Evolutionary conservation across 2,797 vertebrate genomes (phyloP), one percentile per base, ranked within the genome.

Genomic region (Enoplosus armatus): DNA sequence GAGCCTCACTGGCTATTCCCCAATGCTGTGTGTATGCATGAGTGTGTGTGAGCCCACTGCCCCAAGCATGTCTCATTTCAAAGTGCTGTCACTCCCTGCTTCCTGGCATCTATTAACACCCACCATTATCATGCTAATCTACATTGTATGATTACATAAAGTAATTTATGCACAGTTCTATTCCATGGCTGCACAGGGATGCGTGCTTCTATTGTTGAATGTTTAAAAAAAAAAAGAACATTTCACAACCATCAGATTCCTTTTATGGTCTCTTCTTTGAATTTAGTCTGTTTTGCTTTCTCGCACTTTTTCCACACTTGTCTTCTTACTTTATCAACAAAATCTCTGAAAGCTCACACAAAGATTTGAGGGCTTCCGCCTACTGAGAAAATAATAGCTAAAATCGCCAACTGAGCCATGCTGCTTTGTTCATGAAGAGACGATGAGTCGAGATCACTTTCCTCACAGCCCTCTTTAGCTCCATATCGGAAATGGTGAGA

Each of bases 51-150:
- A 96, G 94, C 95, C 94, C 90, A 92, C 95, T 95, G 97, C 98
- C 98, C 95, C 95, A 91, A 98, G 97, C 97, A 96, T 95, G 96
- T 97, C 97, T 99, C 96, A 97, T 98, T 98, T 98, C 96, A 96
- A 96, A 97, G 96, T 96, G 96, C 96, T 97, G 96, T 97, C 97
- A 97, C 97, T 97, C 97, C 96, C 95, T 96, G 96, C 96, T 97
- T 98, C 97, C 97, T 97, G 97, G 97, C 97, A 97, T 98, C 97
- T 97, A 99, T 99, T 99, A 99, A 98, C 95, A 95, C 97, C 96
- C 96, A 95, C 97, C 96, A 99, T 99, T 99, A 99, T 99, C 97
- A 99, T 99, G 98, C 97, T 98, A 99, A 99, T 99, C 97, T 97
- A 96, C 96, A 95, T 97, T 97, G 97, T 97, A 97, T 98, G 97